Evolutionary conservation across 2,113 vertebrate genomes (phyloP), one percentile per base, ranked within the genome.

Genomic region (Gracilinanus agilis): DNA sequence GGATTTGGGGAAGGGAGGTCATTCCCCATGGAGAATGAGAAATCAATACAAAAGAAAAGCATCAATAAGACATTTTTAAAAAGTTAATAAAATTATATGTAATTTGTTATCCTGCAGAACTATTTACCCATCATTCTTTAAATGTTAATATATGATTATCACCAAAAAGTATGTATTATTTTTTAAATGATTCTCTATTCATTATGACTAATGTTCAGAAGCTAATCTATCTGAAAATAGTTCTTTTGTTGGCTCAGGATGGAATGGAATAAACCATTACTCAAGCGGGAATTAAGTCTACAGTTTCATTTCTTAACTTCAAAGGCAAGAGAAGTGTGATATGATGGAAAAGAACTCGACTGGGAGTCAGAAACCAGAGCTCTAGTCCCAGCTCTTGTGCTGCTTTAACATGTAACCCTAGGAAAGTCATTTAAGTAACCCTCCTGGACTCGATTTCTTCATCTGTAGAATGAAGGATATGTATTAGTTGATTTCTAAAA

Each of bases 61-160:
- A 83, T 83, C 4, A 75, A 75, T n/a, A 75, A 34, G 13, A 19
- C 24, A 10, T 75, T 75, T 75, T 75, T 67, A 16, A 29, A 54
- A 54, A 75, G 67, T n/a, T 89, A 93, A 95, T 92, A 95, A 91
- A 94, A 56, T 88, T 61, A 40, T 94, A 44, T 90, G n/a, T 54
- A 89, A 93, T 92, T 44, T 90, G 40, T 75, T 21, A 88, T 53
- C 19, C 53, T 53, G 29, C 9, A 56, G 44, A 40, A 95, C 40
- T 55, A 89, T 54, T 61, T 83, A 83, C n/a, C 19, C 67, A 83
- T 83, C 67, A 83, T 23, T 12, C 55, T 34, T 67, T 67, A 67
- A 67, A 83, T 83, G n/a, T 83, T 83, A 40, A n/a, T 83, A 40
- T 83, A 40, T 83, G 19, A 83, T 9, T 83, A 19, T 40, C n/a